Conservation (phyloP, 2,888 invertebrate species). For the Chrysina gloriosa region DNA sequence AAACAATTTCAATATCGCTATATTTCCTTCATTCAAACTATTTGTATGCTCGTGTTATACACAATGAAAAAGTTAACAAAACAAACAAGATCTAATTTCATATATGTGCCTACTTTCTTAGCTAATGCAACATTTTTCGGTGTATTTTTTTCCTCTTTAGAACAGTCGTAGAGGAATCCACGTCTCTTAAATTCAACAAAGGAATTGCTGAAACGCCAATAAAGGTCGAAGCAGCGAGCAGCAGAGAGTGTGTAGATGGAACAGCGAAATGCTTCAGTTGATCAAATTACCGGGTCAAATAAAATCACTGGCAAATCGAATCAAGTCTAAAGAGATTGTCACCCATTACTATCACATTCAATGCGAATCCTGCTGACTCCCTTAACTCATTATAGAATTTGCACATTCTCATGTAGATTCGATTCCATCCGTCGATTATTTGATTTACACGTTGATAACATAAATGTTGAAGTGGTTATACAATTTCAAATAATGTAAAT, state of each 20-base stretch:
- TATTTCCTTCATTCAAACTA: too few species aligned
- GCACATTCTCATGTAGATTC: constrained; percentile 45
- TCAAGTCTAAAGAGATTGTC: constrained; percentile 64
- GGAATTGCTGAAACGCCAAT: constrained; percentile 38
- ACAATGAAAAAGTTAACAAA: too few species aligned
- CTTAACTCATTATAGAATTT: constrained; percentile 50
- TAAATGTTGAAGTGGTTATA: too few species aligned
- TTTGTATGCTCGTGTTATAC: too few species aligned
- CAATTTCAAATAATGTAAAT: too few species aligned
- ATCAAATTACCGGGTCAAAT: constrained; percentile 65
- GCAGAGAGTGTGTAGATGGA: constrained; percentile 41
- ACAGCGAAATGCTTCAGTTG: constrained; percentile 48
- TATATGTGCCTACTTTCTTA: background rate
- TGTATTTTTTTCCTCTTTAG: too few species aligned
- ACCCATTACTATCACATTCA: constrained; percentile 64
- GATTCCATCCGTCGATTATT: constrained; percentile 27
- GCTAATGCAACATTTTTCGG: too few species aligned
- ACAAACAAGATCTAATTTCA: too few species aligned
- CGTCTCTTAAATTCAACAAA: constrained; percentile 7
- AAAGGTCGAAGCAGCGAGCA: constrained; percentile 40
- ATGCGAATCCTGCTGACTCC: constrained; percentile 45
- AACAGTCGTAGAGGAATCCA: background rate
- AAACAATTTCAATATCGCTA: too few species aligned
- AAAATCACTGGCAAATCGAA: constrained; percentile 64
- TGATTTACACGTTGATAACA: constrained; percentile 33